Evolutionary conservation across 2,797 vertebrate species (phyloP).

Genomic region (Acanthornis magna): DNA sequence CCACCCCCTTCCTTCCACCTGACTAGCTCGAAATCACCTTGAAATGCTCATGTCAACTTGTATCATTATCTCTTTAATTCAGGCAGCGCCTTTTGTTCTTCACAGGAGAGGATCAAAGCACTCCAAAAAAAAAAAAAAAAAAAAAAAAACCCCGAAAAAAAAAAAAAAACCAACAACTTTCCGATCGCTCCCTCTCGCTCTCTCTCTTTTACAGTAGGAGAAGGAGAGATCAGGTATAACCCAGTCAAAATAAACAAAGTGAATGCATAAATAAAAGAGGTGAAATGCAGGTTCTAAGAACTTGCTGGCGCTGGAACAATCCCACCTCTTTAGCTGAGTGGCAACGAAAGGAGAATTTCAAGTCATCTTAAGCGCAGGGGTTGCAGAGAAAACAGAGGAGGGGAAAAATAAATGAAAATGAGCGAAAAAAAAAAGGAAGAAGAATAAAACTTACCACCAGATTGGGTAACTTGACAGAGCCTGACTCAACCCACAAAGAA

Average conservation of each 20-base stretch:
- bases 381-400: constrained; percentile 30
- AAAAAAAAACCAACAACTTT: constrained; percentile 19
- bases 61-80: constrained; percentile 71
- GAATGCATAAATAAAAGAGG: constrained; percentile 67
- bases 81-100: constrained; percentile 63
- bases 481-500: constrained; percentile 87
- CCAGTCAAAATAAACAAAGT: constrained; percentile 67
- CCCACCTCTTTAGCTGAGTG: constrained; percentile 60
- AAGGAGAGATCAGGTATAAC: constrained; percentile 59
- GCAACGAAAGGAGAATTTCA: constrained; percentile 63
- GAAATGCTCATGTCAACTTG: constrained; percentile 67
- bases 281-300: constrained; percentile 57
- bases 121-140: not conserved
- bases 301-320: constrained; percentile 64
- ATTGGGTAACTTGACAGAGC: constrained; percentile 95
- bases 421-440: constrained; percentile 22
- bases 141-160: not conserved
- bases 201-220: constrained; percentile 52
- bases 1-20: constrained; percentile 34
- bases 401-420: constrained; percentile 45
- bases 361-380: constrained; percentile 48
- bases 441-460: constrained; percentile 93
- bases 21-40: constrained; percentile 67
- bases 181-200: constrained; percentile 41
- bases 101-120: constrained; percentile 60